A percentile compares a stretch with the other conserved stretches of the same genome.
Conservation (phyloP, 1,140 invertebrate species). For the Pomacea maculata region DNA sequence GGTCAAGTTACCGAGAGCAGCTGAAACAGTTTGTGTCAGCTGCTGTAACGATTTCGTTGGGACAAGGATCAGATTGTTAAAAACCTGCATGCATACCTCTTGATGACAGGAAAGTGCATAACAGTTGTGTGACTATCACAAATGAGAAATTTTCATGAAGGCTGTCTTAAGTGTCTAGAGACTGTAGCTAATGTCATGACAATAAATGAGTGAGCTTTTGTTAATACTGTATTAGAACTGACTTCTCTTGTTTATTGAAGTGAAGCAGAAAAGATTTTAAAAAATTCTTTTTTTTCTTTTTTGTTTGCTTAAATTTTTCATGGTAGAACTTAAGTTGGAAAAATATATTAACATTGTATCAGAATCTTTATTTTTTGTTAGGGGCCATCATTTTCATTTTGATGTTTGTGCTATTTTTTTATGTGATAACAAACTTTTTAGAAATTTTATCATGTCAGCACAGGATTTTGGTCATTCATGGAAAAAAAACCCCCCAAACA, state of each 20-base stretch:
- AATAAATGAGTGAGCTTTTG: too few relatives aligned
- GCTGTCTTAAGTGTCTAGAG: background rate
- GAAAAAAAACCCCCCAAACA: background rate
- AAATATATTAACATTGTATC: background rate
- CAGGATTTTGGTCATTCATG: too few relatives aligned
- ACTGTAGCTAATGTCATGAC: background rate
- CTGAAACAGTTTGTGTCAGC: constrained; percentile 28
- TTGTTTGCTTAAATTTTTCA: too few relatives aligned
- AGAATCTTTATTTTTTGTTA: background rate
- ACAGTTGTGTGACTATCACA: background rate
- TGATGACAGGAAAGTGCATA: background rate
- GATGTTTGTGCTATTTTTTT: background rate
- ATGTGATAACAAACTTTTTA: background rate
- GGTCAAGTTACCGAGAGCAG: constrained; percentile 46
- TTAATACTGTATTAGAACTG: too few relatives aligned
- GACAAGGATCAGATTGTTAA: background rate
- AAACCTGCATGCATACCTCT: background rate
- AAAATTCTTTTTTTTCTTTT: too few relatives aligned
- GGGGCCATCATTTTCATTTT: background rate
- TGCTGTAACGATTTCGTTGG: background rate
- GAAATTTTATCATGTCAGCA: background rate
- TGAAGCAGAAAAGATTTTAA: too few relatives aligned
- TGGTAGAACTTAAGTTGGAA: background rate
- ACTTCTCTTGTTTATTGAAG: too few relatives aligned
- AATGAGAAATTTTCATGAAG: constrained; percentile 5